Conservation (phyloP, 2,113 vertebrate genomes). For the rat (Rattus norvegicus) region DNA sequence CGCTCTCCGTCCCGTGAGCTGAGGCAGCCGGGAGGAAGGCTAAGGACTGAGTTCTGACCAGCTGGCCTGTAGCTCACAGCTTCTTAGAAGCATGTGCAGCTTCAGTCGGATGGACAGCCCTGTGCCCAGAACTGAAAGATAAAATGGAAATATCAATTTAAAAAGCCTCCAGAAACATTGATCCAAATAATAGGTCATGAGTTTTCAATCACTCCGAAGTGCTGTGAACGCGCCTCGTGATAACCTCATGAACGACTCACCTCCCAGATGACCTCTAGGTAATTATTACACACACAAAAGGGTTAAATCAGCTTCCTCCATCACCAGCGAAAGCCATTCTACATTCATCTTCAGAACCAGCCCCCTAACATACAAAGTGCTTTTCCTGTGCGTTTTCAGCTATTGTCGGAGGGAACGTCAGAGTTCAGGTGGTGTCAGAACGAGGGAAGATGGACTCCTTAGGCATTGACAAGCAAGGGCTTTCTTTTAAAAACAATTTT, state of each 20-base stretch:
- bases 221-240: too few relatives aligned
- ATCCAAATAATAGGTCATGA: not conserved
- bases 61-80: not conserved
- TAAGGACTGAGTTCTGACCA: not conserved
- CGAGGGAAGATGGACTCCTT: not conserved
- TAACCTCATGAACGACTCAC: not conserved
- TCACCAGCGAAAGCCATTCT: not conserved
- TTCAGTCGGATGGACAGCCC: not conserved
- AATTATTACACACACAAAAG: too few relatives aligned
- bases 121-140: not conserved
- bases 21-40: rapidly evolving
- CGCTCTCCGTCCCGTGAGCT: not conserved
- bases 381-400: not conserved
- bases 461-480: not conserved
- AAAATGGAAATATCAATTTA: not conserved
- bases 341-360: not conserved
- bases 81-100: not conserved
- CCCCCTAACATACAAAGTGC: not conserved
- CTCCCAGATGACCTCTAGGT: too few relatives aligned
- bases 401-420: not conserved
- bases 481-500: too few relatives aligned
- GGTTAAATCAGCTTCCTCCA: not conserved
- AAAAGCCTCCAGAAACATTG: not conserved
- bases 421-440: not conserved
- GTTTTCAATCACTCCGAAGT: not conserved